Evolutionary conservation across 2,113 vertebrate species (phyloP).

Genomic region (Platanista minor): DNA sequence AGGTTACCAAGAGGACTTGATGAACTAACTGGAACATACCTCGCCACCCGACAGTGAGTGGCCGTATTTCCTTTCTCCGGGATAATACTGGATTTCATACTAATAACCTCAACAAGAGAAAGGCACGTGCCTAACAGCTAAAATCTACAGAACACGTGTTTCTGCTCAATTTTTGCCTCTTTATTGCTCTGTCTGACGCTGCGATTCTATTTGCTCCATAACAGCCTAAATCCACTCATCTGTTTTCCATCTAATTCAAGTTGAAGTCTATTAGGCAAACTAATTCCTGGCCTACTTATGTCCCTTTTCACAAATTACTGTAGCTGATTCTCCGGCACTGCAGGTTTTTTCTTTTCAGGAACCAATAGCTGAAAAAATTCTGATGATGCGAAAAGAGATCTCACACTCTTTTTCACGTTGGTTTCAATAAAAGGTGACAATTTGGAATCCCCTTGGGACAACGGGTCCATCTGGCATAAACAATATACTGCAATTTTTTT

Average conservation of each 20-base stretch:
- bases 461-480: background rate
- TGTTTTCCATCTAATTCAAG: slow-evolving; percentile 42
- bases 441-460: background rate
- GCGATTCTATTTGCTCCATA: background rate
- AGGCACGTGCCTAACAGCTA: background rate
- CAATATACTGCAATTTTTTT: background rate
- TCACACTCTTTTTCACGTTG: background rate
- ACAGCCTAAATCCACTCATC: background rate
- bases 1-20: background rate
- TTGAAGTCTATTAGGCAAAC: slow-evolving; percentile 19
- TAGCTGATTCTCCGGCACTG: background rate
- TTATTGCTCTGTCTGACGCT: background rate
- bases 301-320: background rate
- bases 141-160: slow-evolving; percentile 9
- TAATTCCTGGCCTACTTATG: background rate
- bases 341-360: background rate
- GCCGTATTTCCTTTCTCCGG: background rate
- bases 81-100: slow-evolving; percentile 7
- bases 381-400: background rate
- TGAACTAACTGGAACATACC: background rate
- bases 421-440: background rate
- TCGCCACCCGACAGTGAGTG: background rate
- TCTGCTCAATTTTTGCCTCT: slow-evolving; percentile 28
- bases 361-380: background rate
- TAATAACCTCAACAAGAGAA: background rate